Conservation (phyloP, 2,797 vertebrate species). For the Acestrorhynchus altus region DNA sequence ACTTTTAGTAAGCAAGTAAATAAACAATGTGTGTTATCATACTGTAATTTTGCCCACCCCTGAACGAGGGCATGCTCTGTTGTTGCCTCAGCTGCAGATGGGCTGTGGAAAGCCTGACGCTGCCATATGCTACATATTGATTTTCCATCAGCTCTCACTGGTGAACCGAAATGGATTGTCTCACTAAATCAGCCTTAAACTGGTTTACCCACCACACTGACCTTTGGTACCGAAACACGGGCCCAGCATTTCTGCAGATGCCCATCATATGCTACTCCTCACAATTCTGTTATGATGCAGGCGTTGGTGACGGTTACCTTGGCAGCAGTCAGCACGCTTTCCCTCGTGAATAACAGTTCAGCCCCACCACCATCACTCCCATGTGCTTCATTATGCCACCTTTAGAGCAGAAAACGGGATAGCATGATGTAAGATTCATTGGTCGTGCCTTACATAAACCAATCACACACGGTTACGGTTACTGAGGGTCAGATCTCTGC, state of each 20-base stretch:
- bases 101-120: slow-evolving; percentile 1
- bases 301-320: slow-evolving; percentile 32
- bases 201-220: slow-evolving; percentile 12
- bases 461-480: slow-evolving; percentile 9
- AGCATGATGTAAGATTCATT: slow-evolving; percentile 43
- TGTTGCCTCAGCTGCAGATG: neutral
- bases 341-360: slow-evolving; percentile 31
- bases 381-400: slow-evolving; percentile 38
- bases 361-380: slow-evolving; percentile 29
- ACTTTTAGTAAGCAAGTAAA: too few species aligned
- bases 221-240: slow-evolving; percentile 25
- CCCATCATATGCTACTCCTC: neutral
- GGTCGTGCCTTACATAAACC: slow-evolving; percentile 14
- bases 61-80: neutral
- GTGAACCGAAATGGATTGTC: slow-evolving; percentile 12
- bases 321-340: slow-evolving; percentile 48
- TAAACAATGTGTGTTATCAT: neutral
- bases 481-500: slow-evolving; percentile 11
- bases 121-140: slow-evolving; percentile 20
- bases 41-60: neutral
- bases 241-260: slow-evolving; percentile 11
- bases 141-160: slow-evolving; percentile 17
- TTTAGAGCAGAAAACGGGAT: slow-evolving; percentile 47
- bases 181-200: slow-evolving; percentile 23
- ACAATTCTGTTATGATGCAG: slow-evolving; percentile 30